phyloP scores from a whole-genome alignment of 1,140 invertebrate species.

The Neelides sp. region DNA sequence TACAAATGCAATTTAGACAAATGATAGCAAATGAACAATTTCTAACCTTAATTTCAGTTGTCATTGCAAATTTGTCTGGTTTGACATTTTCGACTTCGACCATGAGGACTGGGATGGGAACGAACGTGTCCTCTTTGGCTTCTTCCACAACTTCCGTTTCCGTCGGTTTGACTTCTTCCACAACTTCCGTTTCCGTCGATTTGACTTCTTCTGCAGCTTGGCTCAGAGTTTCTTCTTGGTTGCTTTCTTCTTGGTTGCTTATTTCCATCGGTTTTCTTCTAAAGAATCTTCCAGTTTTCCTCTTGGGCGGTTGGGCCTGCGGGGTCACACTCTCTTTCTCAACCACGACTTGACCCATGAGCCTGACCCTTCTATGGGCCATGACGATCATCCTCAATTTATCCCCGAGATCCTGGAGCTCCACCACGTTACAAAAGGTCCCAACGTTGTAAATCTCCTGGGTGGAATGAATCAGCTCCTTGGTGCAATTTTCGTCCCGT shows the following conservation, averaged over 20 bases:
- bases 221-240: not conserved
- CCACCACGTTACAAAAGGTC: slow-evolving; percentile 95
- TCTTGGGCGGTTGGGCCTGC: not conserved
- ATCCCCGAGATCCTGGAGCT: slow-evolving; percentile 90
- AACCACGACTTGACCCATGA: slow-evolving; percentile 61
- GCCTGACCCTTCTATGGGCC: slow-evolving; percentile 77
- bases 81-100: slow-evolving; percentile 88
- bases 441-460: slow-evolving; percentile 83
- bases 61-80: slow-evolving; percentile 78
- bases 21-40: not conserved
- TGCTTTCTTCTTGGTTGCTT: slow-evolving; percentile 8
- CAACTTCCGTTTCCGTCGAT: slow-evolving; percentile 26
- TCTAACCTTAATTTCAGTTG: slow-evolving; percentile 80
- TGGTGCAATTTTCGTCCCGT: slow-evolving; percentile 75
- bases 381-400: slow-evolving; percentile 82
- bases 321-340: slow-evolving; percentile 36
- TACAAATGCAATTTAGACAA: slow-evolving; percentile 9
- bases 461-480: slow-evolving; percentile 72
- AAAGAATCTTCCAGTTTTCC: slow-evolving; percentile 20
- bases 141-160: not conserved
- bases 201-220: slow-evolving; percentile 40
- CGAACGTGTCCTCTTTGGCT: slow-evolving; percentile 31
- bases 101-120: slow-evolving; percentile 58
- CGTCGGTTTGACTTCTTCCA: slow-evolving; percentile 12
- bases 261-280: slow-evolving; percentile 5